Evolutionary conservation across 2,797 vertebrate species (phyloP), one percentile per base, ranked within the genome.

Genomic region (Cyprinella venusta): DNA sequence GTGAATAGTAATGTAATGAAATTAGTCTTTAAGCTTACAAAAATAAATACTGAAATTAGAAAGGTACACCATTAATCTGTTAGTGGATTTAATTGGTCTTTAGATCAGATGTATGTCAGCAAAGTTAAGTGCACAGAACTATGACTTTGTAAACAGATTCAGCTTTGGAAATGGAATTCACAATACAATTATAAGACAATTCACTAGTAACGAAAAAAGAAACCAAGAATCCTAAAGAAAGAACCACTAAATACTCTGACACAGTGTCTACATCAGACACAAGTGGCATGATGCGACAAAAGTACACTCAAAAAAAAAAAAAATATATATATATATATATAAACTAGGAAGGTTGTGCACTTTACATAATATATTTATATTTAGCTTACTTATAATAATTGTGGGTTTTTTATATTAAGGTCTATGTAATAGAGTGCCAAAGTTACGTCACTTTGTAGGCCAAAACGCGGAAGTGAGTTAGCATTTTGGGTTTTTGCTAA

Each of bases 151-250:
- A 26, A 42, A 12, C 45, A 76, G 56, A 42, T 61, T 76, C n/a
- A 33, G 24, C 40, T 63, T 77, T 77, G 26, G 24, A 77, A 69
- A 48, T 33, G 9, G 9, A 48, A 8, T 64, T 77, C 16, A 45
- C 40, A 77, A 48, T 63, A 8, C 5, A 64, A 48, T n/a, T 76
- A 7, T 61, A 18, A 42, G n/a, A 76, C 5, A 61, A 26, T 33
- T 63, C 24, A 5, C 40, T 64, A 33, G 9, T 30, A 64, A 45
- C 18, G 26, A 71, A 61, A 77, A 63, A 64, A 77, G 24, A 15
- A 76, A 63, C 38, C 38, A 76, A 76, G 24, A 45, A 30, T 75
- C 12, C 21, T 54, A 21, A 72, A 52, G 48, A 54, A 72, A 26
- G 13, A 61, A 26, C 30, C 19, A n/a, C 36, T 24, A 24, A 56